Base-by-base conservation (phyloP, 2,797 vertebrate genomes). In the Lacerta agilis region DNA sequence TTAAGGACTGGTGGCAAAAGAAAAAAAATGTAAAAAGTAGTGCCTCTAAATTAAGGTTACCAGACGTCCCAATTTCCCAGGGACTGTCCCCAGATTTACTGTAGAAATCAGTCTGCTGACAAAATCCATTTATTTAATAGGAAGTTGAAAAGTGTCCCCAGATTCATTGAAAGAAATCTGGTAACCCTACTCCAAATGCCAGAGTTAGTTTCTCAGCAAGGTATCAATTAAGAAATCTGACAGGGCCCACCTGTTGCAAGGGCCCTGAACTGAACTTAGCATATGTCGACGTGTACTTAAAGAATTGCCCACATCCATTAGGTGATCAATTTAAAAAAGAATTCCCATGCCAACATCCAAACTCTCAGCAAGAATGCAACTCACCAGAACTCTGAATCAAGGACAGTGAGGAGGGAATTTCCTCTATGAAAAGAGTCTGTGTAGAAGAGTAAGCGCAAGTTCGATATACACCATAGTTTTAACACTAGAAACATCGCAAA, bases 261-360 rank as follows among this genome's bases (percentile, higher is more conserved):
- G 88, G 1, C 45, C 38, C 1, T 58, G 87, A 88, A 58, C 86
- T 83, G 81, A 91, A 86, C 87, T 72, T 43, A 86, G 86, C 64
- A 64, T 89, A 79, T 78, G 86, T 87, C 87, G n/a, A n/a, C n/a
- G 88, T 81, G n/a, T 71, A 1, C 69, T 94, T 38, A 80, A 92
- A 29, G 33, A 67, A 94, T 86, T 1, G 0, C 87, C 89, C 85
- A 66, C 92, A 92, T 85, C 86, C 87, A 88, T 91, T 73, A 87
- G 67, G 78, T 88, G 87, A 3, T 8, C 87, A 69, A 33, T 0
- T 10, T 84, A 92, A 92, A 96, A 94, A 95, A 90, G 76, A 89
- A 94, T 96, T 90, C 85, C 96, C 95, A 95, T 95, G 96, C 95
- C 96, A 96, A 96, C 96, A 78, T 45, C 83, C 85, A 92, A 20